Base-by-base conservation (phyloP, 2,113 vertebrate genomes). In the Bujurquina vittata region DNA sequence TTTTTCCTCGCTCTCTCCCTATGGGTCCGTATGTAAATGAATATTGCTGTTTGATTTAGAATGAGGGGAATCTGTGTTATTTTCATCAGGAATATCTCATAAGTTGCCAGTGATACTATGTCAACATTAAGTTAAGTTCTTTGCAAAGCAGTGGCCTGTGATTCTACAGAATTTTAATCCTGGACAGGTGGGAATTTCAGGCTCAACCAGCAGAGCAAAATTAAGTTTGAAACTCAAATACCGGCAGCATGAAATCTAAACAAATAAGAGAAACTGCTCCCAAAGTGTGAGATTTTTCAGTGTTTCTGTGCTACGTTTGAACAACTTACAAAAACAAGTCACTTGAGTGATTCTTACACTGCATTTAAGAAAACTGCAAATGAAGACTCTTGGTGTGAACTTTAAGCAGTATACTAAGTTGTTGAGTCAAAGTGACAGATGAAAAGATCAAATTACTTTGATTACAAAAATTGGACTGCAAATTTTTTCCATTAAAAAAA, bases 1-100 rank as follows among this genome's bases (percentile, higher is more conserved):
- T 20, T 46, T 76, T 33, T 65, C 9, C 35, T 72, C 17, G 22
- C 73, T 83, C 79, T 81, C 65, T 55, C 85, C 58, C 73, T 88
- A 46, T 80, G 54, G 80, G 77, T 77, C 75, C 12, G 77, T 3
- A 8, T 63, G 17, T 20, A 26, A 57, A 40, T 62, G 5, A 55
- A 33, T 54, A 29, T 22, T 55, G 55, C 22, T 15, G 33, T 65
- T 60, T 61, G 3, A 40, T 74, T 54, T 10, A 49, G 73, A 8
- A 57, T 18, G 22, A 31, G 61, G 17, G 35, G 40, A 35, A 2
- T 57, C 22, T 43, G 46, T 56, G 40, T 23, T 33, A 23, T 69
- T n/a, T 22, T 12, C 18, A n/a, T 29, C 15, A n/a, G 11, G 56
- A 20, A 26, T 46, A 29, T 29, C 22, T 62, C 33, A 43, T 77